Evolutionary conservation across 23 tunicate species (phyloP), one percentile per base, ranked within the genome.

Genomic region (Ciona savignyi): DNA sequence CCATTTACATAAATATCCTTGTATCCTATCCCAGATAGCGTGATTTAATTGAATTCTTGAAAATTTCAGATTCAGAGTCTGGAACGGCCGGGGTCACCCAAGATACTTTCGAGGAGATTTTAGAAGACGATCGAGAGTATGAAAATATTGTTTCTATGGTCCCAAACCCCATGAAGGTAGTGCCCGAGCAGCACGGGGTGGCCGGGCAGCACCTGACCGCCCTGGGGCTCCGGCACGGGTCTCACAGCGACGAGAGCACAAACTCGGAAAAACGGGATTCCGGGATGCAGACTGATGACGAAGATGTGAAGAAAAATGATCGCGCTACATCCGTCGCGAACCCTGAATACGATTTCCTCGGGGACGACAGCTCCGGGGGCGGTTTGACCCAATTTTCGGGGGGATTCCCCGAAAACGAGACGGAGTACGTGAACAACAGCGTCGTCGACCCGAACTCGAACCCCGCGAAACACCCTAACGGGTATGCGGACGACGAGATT

Each of bases 221-320:
- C 9, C 9, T 42, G 11, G 56, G 56, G 9, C 56, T 42, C 56
- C 56, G 56, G 56, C 56, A 15, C 15, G 56, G 56, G 11, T 42
- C 56, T 42, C 56, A 73, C 70, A 73, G 84, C 70, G 78, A 71
- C 0, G 96, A 77, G 1, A 84, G 85, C 33, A 51, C 64, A 11
- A 33, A 63, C 0, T 88, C 96, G 0, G 87, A 68, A 33, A 81
- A 88, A 49, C 76, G 88, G 22, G 96, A 88, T 73, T 88, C 96
- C 60, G 96, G 96, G 30, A 66, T 88, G 75, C 96, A 81, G 34
- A 76, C 96, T 2, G 96, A 80, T 27, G 96, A 88, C 32, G 96
- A 81, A 21, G 34, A 32, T 2, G 82, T 67, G 49, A 69, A 82
- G 62, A 85, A 77, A 27, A 74, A 79, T 33, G 56, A 6, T 6